Percentiles rank a stretch among this genome's conserved stretches.
Evolutionary conservation across 2,113 vertebrate genomes (phyloP).

Genomic region (Trachemys scripta): DNA sequence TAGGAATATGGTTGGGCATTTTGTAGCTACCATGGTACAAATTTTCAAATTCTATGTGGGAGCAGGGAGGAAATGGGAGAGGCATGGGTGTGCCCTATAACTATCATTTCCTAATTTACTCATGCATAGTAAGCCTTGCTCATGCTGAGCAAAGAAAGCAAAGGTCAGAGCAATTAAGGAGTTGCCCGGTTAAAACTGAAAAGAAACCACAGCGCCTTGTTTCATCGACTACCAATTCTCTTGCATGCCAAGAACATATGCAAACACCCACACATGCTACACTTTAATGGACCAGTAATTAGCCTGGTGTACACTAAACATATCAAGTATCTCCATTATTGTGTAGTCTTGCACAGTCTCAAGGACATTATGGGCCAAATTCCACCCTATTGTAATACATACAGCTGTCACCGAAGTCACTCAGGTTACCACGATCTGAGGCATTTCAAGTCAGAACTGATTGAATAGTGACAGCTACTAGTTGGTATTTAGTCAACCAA

Average conservation of each 20-base stretch:
- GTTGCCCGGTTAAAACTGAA: not conserved
- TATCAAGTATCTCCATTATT: not conserved
- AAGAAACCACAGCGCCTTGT: not conserved
- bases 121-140: not conserved
- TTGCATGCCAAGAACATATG: not conserved
- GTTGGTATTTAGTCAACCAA: not conserved
- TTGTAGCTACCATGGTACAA: not conserved
- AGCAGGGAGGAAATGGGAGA: not conserved
- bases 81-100: not conserved
- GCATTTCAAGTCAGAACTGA: not conserved
- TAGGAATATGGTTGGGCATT: not conserved
- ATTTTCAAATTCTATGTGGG: not conserved
- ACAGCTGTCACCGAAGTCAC: not conserved
- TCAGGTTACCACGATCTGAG: not conserved
- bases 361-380: not conserved
- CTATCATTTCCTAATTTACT: not conserved
- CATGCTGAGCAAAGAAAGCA: not conserved
- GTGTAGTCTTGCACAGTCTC: not conserved
- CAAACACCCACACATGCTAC: not conserved
- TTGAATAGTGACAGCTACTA: not conserved
- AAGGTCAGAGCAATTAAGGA: not conserved
- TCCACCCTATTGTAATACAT: not conserved
- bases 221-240: not conserved
- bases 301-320: not conserved
- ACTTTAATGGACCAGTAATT: not conserved